Conservation (phyloP, 2,888 invertebrate genomes). For the Ophion slaviceki region DNA sequence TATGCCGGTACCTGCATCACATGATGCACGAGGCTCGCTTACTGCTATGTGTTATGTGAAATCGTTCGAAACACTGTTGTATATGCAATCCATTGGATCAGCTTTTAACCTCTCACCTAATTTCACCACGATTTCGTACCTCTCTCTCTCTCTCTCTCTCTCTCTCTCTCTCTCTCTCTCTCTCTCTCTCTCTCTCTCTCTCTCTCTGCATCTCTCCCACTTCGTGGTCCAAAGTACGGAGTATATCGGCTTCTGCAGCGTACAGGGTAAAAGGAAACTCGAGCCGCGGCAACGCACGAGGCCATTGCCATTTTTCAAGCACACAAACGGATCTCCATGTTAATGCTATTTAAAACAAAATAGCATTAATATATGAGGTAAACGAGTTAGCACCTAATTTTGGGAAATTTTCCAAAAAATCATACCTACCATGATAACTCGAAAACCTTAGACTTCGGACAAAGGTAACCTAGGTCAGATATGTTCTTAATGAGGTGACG, state of each 20-base stretch:
- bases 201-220: neutral
- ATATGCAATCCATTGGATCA: conserved; percentile 9
- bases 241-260: conserved; percentile 24
- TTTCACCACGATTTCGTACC: neutral
- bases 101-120: conserved; percentile 22
- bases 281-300: conserved; percentile 65
- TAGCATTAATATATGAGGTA: no score
- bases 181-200: neutral
- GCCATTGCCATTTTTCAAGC: conserved; percentile 36
- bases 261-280: conserved; percentile 18
- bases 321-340: neutral
- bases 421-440: no score
- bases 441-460: no score
- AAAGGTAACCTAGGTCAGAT: no score
- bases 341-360: no score
- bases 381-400: no score
- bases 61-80: conserved; percentile 17
- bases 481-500: no score
- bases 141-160: neutral
- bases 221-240: conserved; percentile 25
- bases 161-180: neutral
- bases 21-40: conserved; percentile 34
- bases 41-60: conserved; percentile 8
- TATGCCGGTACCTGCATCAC: conserved; percentile 67
- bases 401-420: no score